phyloP scores from a whole-genome alignment of 1,140 invertebrate species.

The Psilanteris sp. region DNA sequence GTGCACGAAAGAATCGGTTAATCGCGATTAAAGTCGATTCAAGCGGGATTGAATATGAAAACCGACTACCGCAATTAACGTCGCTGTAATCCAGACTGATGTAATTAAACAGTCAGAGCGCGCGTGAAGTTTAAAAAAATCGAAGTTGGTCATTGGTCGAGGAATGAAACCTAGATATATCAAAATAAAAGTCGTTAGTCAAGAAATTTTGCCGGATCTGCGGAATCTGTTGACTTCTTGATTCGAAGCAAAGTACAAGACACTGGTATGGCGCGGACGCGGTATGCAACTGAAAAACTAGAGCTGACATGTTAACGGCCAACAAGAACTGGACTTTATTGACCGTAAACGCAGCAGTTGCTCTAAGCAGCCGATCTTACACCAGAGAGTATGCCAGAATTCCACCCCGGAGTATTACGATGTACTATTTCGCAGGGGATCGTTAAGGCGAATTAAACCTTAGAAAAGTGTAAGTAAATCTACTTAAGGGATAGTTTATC shows the following conservation, averaged over 20 bases:
- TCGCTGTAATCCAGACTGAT: no score
- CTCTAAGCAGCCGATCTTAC: slow-evolving; percentile 69
- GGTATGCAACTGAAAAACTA: slow-evolving; percentile 73
- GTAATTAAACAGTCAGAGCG: no score
- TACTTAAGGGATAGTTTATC: slow-evolving; percentile 52
- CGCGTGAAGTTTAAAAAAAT: no score
- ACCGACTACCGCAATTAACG: no score
- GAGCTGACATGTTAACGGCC: slow-evolving; percentile 76
- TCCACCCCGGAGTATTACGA: slow-evolving; percentile 33
- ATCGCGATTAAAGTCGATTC: no score
- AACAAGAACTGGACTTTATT: slow-evolving; percentile 77
- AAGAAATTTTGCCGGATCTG: slow-evolving; percentile 12
- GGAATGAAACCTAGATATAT: no score
- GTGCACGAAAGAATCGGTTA: no score
- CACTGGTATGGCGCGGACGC: slow-evolving; percentile 28
- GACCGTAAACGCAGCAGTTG: slow-evolving; percentile 75
- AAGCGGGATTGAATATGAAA: no score
- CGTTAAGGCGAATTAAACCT: slow-evolving; percentile 59
- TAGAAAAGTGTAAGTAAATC: slow-evolving; percentile 55
- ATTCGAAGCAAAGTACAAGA: background rate
- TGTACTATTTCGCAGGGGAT: slow-evolving; percentile 41
- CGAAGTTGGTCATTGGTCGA: no score
- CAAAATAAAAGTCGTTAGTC: background rate
- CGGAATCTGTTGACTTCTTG: slow-evolving; percentile 6
- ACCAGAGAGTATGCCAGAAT: slow-evolving; percentile 54